Evolutionary conservation across 2,797 vertebrate genomes (phyloP).

Genomic region (Aeoliscus strigatus): DNA sequence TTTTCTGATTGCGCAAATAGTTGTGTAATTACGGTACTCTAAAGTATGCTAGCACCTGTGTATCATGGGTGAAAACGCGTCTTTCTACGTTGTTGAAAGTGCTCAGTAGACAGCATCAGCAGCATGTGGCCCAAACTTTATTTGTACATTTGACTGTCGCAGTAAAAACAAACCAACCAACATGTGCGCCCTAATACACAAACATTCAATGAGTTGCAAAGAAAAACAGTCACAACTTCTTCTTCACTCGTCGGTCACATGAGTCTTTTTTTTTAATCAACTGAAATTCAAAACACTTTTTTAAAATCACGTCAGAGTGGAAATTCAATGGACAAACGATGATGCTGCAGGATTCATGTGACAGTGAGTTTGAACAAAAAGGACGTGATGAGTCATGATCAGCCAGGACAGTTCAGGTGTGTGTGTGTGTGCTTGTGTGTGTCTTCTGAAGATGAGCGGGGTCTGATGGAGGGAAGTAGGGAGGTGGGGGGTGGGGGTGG

Average conservation of each 20-base stretch:
- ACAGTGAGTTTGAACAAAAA: constrained; percentile 31
- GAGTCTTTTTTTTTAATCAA: background rate
- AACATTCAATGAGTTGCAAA: background rate
- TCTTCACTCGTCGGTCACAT: background rate
- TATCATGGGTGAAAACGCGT: too few relatives aligned
- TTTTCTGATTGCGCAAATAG: too few relatives aligned
- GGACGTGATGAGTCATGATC: constrained; percentile 18
- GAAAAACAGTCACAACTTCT: constrained; percentile 13
- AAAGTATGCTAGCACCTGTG: too few relatives aligned
- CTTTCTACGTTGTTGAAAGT: too few relatives aligned
- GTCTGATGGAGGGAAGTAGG: constrained; percentile 19
- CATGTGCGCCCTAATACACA: constrained; percentile 12
- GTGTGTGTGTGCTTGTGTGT: constrained; percentile 6
- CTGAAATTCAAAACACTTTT: constrained; percentile 1
- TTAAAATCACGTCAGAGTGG: too few relatives aligned
- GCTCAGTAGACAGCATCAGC: too few relatives aligned
- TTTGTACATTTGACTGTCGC: too few relatives aligned
- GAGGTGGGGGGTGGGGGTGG: constrained; percentile 17
- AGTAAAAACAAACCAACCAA: too few relatives aligned
- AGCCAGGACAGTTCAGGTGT: constrained; percentile 37
- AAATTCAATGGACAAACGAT: too few relatives aligned
- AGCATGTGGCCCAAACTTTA: too few relatives aligned
- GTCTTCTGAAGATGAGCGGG: constrained; percentile 42
- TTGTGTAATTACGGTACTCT: too few relatives aligned
- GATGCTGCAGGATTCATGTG: constrained; percentile 7